These are phyloP conservation scores for Tychaedon coryphoeus DNA, from an alignment of 2,113 vertebrate genomes.

Conservation along the genomic window DNA sequence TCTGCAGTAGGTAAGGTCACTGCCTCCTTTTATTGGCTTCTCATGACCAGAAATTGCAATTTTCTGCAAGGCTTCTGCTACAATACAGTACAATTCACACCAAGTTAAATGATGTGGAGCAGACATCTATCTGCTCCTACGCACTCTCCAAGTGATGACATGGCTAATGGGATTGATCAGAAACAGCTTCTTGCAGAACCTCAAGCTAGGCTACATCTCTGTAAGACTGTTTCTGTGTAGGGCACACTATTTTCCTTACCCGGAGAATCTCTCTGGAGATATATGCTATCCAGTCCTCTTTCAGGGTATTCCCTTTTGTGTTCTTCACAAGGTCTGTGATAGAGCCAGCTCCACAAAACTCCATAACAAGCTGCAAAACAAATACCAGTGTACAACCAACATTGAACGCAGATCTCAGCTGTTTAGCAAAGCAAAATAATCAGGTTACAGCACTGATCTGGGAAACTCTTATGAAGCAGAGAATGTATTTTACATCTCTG, in stretches of 20 bases:
- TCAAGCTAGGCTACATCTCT: background rate
- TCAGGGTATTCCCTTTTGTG: conserved; percentile 95
- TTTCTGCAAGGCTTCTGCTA: conserved; percentile 11
- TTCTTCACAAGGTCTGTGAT: conserved; percentile 99
- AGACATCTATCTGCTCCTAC: background rate
- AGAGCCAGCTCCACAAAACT: conserved; percentile 97
- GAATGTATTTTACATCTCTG: background rate
- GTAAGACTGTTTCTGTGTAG: background rate
- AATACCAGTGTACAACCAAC: background rate
- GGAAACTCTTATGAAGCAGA: background rate
- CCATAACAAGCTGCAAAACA: conserved; percentile 91
- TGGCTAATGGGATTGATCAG: background rate
- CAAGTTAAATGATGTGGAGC: background rate
- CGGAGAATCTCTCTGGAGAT: conserved; percentile 96
- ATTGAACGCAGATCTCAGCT: background rate
- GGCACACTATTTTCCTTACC: conserved; percentile 70
- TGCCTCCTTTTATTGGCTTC: background rate
- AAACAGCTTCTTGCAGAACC: conserved; percentile 22
- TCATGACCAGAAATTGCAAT: background rate
- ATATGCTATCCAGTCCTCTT: conserved; percentile 99
- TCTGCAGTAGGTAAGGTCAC: background rate
- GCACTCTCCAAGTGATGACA: background rate
- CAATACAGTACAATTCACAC: background rate
- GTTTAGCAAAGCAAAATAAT: background rate
- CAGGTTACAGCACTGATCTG: background rate